Percentiles rank a stretch among this genome's conserved stretches.
phyloP scores from a whole-genome alignment of 2,888 invertebrate genomes.

The Plagiodera versicolora region DNA sequence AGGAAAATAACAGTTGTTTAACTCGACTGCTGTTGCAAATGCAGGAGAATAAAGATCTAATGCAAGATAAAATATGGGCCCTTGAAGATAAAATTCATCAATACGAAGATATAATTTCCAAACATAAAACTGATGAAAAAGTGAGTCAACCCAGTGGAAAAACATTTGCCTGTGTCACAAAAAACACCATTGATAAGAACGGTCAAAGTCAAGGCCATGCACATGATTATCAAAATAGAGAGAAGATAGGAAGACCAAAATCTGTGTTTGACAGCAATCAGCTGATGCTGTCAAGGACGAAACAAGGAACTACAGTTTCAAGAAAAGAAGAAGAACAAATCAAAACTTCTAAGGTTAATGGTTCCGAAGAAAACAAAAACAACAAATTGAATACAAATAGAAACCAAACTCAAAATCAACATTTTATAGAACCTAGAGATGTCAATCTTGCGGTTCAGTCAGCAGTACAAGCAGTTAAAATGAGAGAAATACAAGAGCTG shows the following conservation, averaged over 20 bases:
- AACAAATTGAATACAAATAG: too few relatives aligned
- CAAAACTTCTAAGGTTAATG: neutral
- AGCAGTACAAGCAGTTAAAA: neutral
- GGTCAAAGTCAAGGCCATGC: neutral
- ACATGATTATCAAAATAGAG: neutral
- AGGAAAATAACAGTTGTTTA: neutral
- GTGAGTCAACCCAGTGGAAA: neutral
- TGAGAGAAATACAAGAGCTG: neutral
- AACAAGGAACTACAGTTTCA: neutral
- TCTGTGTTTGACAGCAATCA: neutral
- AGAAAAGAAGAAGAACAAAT: neutral
- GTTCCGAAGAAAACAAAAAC: neutral
- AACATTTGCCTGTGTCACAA: neutral
- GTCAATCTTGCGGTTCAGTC: neutral
- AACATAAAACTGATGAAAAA: neutral
- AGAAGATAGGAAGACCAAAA: neutral
- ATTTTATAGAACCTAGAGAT: neutral
- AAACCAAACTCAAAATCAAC: neutral
- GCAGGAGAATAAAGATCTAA: neutral
- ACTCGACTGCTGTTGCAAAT: neutral
- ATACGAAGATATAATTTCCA: neutral
- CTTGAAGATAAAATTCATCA: neutral
- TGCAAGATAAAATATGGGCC: constrained; percentile 2
- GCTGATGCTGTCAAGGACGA: neutral
- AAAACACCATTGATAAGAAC: neutral